These are phyloP conservation scores for Drosophila diplacantha DNA, from an alignment of 2,888 invertebrate species.

Conservation along the genomic window DNA sequence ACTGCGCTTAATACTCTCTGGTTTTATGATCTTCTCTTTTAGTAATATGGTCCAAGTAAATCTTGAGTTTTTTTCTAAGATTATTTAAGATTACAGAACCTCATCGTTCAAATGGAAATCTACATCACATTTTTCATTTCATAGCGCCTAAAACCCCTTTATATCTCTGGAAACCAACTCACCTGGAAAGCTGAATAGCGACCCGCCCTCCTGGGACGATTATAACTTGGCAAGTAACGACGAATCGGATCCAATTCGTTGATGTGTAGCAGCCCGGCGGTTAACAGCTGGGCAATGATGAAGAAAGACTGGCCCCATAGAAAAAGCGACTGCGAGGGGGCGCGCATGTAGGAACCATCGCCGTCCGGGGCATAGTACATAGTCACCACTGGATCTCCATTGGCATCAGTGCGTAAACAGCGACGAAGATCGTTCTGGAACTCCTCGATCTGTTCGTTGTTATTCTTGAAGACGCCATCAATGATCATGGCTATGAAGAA, in stretches of 20 bases:
- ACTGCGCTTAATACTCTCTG: not conserved
- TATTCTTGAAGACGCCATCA: conserved; percentile 93
- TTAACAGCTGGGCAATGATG: conserved; percentile 93
- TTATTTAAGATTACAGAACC: too few relatives aligned
- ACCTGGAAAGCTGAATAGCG: conserved; percentile 99
- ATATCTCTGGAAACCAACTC: conserved; percentile 50
- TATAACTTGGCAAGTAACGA: conserved; percentile 96
- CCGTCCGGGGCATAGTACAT: conserved; percentile 86
- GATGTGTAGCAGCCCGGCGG: conserved; percentile 91
- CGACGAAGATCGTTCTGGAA: conserved; percentile 91
- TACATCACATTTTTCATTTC: conserved; percentile 12
- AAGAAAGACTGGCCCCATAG: conserved; percentile 98
- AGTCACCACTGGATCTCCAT: conserved; percentile 94
- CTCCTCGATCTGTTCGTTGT: conserved; percentile 93
- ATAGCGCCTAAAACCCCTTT: conserved; percentile 9
- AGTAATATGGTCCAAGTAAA: too few relatives aligned
- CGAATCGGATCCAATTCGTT: conserved; percentile 97
- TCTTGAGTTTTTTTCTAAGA: too few relatives aligned
- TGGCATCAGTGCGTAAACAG: conserved; percentile 87
- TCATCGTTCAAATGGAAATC: not conserved
- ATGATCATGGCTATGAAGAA: conserved; percentile 97
- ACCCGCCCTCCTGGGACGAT: conserved; percentile 92
- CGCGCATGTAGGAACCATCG: conserved; percentile 76
- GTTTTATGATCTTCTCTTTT: too few relatives aligned
- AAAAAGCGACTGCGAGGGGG: conserved; percentile 82